These are phyloP conservation scores for Labia minor DNA, from an alignment of 2,888 invertebrate genomes.

Conservation along the genomic window DNA sequence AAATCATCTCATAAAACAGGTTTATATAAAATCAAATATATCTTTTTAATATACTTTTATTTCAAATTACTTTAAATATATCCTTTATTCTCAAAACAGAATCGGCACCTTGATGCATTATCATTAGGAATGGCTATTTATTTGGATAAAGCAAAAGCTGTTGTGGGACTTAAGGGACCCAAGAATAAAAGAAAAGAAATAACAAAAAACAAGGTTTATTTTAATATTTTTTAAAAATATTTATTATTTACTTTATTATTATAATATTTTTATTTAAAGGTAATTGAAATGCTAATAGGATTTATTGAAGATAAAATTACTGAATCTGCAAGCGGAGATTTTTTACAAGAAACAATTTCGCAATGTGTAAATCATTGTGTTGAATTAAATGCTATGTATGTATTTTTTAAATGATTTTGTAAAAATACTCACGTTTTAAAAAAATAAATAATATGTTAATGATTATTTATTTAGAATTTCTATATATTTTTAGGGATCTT, in stretches of 20 bases:
- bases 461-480: too few species aligned
- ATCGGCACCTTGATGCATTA: conserved; percentile 46
- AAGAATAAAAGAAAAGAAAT: conserved; percentile 39
- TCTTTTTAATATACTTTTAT: conserved; percentile 14
- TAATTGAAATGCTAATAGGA: conserved; percentile 33
- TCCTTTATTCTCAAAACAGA: conserved; percentile 32
- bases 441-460: too few species aligned
- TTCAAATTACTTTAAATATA: conserved; percentile 3
- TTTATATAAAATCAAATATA: conserved; percentile 25
- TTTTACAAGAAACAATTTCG: conserved; percentile 36
- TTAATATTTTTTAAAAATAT: conserved; percentile 14
- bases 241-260: neutral
- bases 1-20: conserved; percentile 44
- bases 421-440: too few species aligned
- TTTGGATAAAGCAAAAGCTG: conserved; percentile 50
- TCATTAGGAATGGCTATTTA: conserved; percentile 49
- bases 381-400: conserved; percentile 43
- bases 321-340: conserved; percentile 25
- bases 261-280: conserved; percentile 27
- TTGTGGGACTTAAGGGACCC: conserved; percentile 44
- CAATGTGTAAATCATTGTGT: conserved; percentile 40
- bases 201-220: conserved; percentile 35
- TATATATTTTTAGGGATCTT: conserved; percentile 38
- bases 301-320: conserved; percentile 31
- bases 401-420: conserved; percentile 26